Percentiles rank a stretch among this genome's conserved stretches.
These are phyloP conservation scores for Coptotermes formosanus DNA, from an alignment of 1,140 invertebrate genomes.

Conservation along the genomic window DNA sequence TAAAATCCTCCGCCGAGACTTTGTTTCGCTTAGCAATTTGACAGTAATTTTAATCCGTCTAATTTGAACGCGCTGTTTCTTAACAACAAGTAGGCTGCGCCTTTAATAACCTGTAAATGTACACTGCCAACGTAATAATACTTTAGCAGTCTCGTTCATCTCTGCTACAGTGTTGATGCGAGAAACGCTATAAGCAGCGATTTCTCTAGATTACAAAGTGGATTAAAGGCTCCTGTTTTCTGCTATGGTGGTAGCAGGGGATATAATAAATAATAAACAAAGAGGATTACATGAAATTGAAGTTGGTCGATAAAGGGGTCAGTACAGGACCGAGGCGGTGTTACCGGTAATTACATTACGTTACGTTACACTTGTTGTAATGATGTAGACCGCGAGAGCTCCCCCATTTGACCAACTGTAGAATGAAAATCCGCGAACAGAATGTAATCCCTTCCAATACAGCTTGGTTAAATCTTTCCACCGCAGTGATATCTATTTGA, in stretches of 20 bases:
- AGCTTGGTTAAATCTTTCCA: too few species aligned
- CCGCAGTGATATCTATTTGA: too few species aligned
- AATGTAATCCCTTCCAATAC: too few species aligned
- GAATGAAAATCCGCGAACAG: too few species aligned
- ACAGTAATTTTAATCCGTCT: not conserved
- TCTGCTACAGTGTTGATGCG: not conserved
- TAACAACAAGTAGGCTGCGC: not conserved
- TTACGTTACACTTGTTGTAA: not conserved
- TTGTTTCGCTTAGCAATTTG: not conserved
- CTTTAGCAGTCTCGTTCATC: not conserved
- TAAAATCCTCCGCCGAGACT: too few species aligned
- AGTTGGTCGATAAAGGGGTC: not conserved
- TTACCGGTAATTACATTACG: not conserved
- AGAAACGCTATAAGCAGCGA: not conserved
- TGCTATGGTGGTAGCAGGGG: not conserved
- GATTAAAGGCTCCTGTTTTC: not conserved
- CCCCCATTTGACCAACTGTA: not conserved
- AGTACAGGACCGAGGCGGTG: not conserved
- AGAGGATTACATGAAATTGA: slow-evolving; percentile 4
- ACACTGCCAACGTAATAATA: not conserved
- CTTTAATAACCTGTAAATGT: not conserved
- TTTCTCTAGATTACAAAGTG: not conserved
- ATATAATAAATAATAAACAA: not conserved
- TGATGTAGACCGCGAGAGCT: not conserved
- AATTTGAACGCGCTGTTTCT: not conserved